These are phyloP conservation scores for Oxyura jamaicensis DNA, from an alignment of 2,113 vertebrate species.

Conservation along the genomic window DNA sequence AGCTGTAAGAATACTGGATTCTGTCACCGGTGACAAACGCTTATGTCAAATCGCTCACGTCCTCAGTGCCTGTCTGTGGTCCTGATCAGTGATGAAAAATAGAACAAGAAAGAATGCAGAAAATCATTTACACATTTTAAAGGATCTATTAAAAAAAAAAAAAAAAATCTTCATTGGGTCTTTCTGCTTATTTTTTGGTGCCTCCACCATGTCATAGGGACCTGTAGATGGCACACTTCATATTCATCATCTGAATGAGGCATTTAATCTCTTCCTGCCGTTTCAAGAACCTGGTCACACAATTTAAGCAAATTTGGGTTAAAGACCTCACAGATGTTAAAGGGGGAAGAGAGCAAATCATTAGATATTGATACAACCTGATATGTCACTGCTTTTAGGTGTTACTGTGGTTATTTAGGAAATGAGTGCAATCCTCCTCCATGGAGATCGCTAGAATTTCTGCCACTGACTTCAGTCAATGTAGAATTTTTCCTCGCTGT, in stretches of 20 bases:
- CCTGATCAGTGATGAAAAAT: neutral
- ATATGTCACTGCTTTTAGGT: neutral
- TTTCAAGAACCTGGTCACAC: neutral
- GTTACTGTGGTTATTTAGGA: neutral
- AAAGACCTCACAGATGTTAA: neutral
- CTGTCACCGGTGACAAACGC: neutral
- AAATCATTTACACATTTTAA: neutral
- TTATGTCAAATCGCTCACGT: neutral
- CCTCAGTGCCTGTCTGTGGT: neutral
- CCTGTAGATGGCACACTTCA: neutral
- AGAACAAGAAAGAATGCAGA: neutral
- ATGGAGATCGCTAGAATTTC: neutral
- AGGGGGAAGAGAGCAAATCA: neutral
- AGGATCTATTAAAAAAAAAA: neutral
- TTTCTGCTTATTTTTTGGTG: neutral
- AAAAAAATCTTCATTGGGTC: neutral
- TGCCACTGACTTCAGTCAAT: neutral
- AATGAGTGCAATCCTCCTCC: neutral
- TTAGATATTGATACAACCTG: neutral
- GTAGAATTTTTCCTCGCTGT: neutral
- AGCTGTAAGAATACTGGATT: neutral
- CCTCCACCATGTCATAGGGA: neutral
- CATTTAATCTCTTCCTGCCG: neutral
- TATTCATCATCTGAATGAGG: neutral
- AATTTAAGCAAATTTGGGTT: neutral